phyloP scores from a whole-genome alignment of 2,888 invertebrate genomes.

The Dione vanillae region DNA sequence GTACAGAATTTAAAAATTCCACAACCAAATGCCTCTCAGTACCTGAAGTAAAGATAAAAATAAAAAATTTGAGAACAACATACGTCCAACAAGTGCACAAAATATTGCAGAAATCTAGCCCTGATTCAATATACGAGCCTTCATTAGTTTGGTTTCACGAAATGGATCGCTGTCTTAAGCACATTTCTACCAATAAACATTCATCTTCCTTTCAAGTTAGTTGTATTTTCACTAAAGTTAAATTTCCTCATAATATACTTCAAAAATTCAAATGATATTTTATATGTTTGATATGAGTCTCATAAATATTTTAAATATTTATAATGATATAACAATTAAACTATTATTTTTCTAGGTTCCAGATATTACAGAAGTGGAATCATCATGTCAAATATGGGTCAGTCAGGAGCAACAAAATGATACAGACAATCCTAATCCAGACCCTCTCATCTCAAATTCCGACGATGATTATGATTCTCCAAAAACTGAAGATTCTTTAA shows the following conservation, averaged over 20 bases:
- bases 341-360: conserved; percentile 54
- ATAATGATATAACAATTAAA: neutral
- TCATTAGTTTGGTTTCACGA: conserved; percentile 74
- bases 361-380: conserved; percentile 62
- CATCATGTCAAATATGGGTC: conserved; percentile 66
- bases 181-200: conserved; percentile 62
- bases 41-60: conserved; percentile 77
- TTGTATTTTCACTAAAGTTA: conserved; percentile 41
- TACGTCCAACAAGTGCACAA: conserved; percentile 78
- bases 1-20: conserved; percentile 61
- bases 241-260: too few species aligned
- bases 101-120: conserved; percentile 70
- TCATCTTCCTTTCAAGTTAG: conserved; percentile 50
- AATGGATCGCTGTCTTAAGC: conserved; percentile 73
- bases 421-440: conserved; percentile 60
- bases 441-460: conserved; percentile 61
- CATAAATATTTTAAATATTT: neutral
- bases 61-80: conserved; percentile 78
- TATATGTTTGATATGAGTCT: too few species aligned
- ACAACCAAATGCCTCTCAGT: conserved; percentile 62
- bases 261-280: too few species aligned
- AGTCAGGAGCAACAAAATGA: conserved; percentile 57
- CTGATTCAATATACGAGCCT: conserved; percentile 68
- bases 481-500: conserved; percentile 50
- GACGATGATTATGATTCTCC: conserved; percentile 62